Conservation (phyloP, 1,140 invertebrate species). For the Penaeus vannamei region DNA sequence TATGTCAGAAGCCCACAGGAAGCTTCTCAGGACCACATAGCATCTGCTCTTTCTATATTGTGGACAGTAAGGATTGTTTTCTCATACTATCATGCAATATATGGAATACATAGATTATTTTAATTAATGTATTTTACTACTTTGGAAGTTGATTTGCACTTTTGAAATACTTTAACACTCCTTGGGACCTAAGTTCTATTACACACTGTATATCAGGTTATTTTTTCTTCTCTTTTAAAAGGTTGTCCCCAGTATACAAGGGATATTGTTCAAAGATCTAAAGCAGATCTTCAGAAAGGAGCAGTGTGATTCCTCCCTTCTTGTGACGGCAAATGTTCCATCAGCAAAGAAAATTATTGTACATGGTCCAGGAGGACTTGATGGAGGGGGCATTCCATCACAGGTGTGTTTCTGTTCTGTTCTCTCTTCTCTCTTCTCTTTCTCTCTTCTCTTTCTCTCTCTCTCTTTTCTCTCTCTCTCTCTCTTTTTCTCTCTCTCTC, state of each 20-base stretch:
- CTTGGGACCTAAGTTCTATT: no score
- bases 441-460: no score
- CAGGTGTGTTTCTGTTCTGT: constrained; percentile 70
- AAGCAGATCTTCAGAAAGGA: constrained; percentile 99
- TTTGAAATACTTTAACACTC: no score
- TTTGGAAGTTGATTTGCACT: no score
- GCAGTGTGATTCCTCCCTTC: constrained; percentile 97
- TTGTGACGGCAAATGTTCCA: constrained; percentile 98
- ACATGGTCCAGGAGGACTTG: constrained; percentile 90
- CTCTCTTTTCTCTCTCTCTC: no score
- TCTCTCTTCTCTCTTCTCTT: not conserved
- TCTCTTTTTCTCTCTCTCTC: no score
- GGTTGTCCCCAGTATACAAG: constrained; percentile 95
- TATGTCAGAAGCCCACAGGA: constrained; percentile 96
- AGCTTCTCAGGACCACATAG: constrained; percentile 92
- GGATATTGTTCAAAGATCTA: constrained; percentile 99
- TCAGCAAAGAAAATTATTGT: constrained; percentile 99
- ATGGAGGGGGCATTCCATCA: constrained; percentile 95
- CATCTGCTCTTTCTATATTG: constrained; percentile 91
- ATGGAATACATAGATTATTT: no score
- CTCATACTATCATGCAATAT: no score
- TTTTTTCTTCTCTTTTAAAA: constrained; percentile 70
- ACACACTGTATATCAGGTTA: no score
- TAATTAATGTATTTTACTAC: no score
- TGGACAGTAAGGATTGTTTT: constrained; percentile 86